These are phyloP conservation scores for Orius laevigatus DNA, from an alignment of 1,140 invertebrate genomes.

Conservation along the genomic window DNA sequence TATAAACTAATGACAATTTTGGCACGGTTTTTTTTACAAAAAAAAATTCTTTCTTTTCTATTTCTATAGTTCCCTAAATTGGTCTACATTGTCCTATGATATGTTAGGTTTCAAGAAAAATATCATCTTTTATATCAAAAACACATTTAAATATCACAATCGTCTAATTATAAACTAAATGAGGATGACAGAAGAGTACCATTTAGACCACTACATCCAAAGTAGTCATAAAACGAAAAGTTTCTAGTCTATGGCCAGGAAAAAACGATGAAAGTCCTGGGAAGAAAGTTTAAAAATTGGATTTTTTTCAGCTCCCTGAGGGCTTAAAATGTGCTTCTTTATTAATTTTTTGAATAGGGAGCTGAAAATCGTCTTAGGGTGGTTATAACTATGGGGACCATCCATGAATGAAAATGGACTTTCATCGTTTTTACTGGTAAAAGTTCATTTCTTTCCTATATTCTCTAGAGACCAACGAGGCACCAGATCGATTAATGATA, in stretches of 20 bases:
- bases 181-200: too few relatives aligned
- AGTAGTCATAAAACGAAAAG: background rate
- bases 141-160: conserved; percentile 2
- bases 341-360: too few relatives aligned
- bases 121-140: background rate
- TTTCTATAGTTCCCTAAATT: too few relatives aligned
- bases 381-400: too few relatives aligned
- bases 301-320: background rate
- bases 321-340: too few relatives aligned
- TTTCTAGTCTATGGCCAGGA: background rate
- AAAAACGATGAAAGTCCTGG: conserved; percentile 1
- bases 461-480: conserved; percentile 3
- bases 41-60: too few relatives aligned
- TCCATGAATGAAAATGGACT: too few relatives aligned
- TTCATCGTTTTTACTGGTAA: background rate
- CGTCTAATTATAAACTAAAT: too few relatives aligned
- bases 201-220: too few relatives aligned
- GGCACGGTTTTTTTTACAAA: too few relatives aligned
- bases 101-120: conserved; percentile 1
- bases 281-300: background rate
- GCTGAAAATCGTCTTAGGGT: too few relatives aligned
- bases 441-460: background rate
- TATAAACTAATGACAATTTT: too few relatives aligned
- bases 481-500: conserved; percentile 3
- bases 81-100: background rate